Percentiles rank a stretch among this genome's conserved stretches.
Evolutionary conservation across 2,113 vertebrate genomes (phyloP).

Genomic region (Recurvirostra avosetta): DNA sequence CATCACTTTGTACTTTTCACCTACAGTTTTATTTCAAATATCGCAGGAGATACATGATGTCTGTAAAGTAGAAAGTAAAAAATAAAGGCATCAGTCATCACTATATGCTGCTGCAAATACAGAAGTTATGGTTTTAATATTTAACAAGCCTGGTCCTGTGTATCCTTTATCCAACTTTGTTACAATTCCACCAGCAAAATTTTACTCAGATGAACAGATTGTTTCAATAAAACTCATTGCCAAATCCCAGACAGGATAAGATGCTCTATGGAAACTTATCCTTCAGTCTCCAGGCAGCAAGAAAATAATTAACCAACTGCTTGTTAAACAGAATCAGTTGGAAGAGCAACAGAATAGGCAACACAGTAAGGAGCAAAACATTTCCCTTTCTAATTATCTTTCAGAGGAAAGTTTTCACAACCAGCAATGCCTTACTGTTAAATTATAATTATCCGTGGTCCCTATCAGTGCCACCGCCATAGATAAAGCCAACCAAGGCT

Average conservation of each 20-base stretch:
- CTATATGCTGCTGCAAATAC: neutral
- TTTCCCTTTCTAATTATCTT: neutral
- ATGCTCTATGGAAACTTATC: constrained; percentile 8
- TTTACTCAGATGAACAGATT: constrained; percentile 4
- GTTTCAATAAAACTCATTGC: constrained; percentile 3
- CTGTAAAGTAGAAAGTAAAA: neutral
- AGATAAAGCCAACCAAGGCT: neutral
- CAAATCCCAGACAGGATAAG: neutral
- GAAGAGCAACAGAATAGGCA: neutral
- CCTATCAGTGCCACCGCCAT: neutral
- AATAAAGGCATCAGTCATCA: neutral
- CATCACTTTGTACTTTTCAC: neutral
- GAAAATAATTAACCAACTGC: constrained; percentile 21
- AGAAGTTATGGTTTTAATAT: neutral
- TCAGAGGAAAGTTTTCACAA: neutral
- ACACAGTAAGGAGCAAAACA: neutral
- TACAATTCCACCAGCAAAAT: neutral
- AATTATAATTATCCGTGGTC: neutral
- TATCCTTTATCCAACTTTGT: neutral
- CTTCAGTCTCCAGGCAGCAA: neutral
- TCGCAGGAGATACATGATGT: neutral
- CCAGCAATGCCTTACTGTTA: neutral
- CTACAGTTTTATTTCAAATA: neutral
- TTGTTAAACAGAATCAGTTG: neutral
- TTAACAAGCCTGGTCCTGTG: neutral